These are phyloP conservation scores for Ophion slaviceki DNA, from an alignment of 2,888 invertebrate genomes.

Conservation along the genomic window DNA sequence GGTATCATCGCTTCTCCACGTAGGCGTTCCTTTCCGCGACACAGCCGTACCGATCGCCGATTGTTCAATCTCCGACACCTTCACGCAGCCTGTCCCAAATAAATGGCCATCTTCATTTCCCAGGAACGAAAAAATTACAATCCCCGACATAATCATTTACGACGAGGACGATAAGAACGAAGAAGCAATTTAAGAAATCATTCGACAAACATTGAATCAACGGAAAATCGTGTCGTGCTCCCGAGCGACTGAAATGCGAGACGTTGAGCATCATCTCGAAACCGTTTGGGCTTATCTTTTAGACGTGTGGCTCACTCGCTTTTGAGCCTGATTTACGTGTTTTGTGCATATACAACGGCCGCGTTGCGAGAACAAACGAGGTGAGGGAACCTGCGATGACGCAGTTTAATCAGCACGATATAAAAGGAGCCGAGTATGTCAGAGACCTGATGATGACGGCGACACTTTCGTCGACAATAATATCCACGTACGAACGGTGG, in stretches of 20 bases:
- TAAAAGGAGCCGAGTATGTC: constrained; percentile 34
- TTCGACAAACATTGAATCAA: constrained; percentile 75
- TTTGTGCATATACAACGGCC: constrained; percentile 69
- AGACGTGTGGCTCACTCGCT: constrained; percentile 69
- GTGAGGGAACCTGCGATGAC: constrained; percentile 46
- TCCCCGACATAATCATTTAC: constrained; percentile 16
- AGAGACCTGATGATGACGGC: constrained; percentile 51
- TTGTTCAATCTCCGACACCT: background rate
- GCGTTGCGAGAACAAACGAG: constrained; percentile 53
- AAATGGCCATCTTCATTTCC: background rate
- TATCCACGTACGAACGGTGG: constrained; percentile 56
- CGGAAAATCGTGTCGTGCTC: constrained; percentile 37
- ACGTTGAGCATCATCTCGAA: constrained; percentile 53
- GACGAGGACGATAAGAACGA: constrained; percentile 21
- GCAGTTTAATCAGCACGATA: constrained; percentile 48
- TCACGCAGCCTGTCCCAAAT: background rate
- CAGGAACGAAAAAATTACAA: background rate
- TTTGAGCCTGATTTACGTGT: constrained; percentile 81
- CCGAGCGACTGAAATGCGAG: constrained; percentile 51
- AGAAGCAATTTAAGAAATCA: constrained; percentile 73
- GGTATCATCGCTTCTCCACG: too few species aligned
- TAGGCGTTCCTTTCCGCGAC: background rate
- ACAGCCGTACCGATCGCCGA: too few species aligned
- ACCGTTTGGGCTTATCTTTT: constrained; percentile 77
- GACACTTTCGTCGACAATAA: constrained; percentile 67